Evolutionary conservation across 2,888 invertebrate genomes (phyloP).

Genomic region (Tromatobia lineatoria): DNA sequence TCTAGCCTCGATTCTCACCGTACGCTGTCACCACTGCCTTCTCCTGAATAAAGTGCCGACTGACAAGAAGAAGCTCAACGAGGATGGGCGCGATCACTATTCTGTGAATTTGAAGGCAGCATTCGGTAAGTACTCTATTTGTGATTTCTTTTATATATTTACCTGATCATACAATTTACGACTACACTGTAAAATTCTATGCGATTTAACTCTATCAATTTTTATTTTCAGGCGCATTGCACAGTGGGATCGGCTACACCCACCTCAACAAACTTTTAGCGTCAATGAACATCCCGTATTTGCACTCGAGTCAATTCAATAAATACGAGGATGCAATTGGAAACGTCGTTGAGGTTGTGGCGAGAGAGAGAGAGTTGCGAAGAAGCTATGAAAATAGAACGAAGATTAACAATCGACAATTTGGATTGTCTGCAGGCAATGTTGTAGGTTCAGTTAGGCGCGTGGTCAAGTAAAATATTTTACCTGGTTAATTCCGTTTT

Average conservation of each 20-base stretch:
- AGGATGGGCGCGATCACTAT: conserved; percentile 8
- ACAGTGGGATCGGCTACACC: conserved; percentile 25
- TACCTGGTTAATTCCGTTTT: conserved; percentile 9
- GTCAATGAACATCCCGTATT: conserved; percentile 14
- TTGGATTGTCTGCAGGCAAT: conserved; percentile 18
- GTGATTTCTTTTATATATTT: conserved; percentile 2
- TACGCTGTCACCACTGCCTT: conserved; percentile 60
- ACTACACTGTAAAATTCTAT: neutral
- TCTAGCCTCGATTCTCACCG: conserved; percentile 47
- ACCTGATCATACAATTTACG: conserved; percentile 12
- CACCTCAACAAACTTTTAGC: conserved; percentile 28
- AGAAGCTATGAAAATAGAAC: conserved; percentile 6
- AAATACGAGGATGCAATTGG: conserved; percentile 21
- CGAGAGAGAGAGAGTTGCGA: conserved; percentile 38
- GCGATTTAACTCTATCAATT: neutral
- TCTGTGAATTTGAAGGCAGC: conserved; percentile 25
- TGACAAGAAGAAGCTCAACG: conserved; percentile 34
- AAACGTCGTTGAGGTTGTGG: conserved; percentile 5
- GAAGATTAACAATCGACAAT: conserved; percentile 20
- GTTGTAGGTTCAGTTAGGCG: conserved; percentile 11
- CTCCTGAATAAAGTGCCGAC: conserved; percentile 52
- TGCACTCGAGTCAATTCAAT: conserved; percentile 1
- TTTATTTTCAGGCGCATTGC: conserved; percentile 17
- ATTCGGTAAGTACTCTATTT: conserved; percentile 31
- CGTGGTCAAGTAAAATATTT: conserved; percentile 11